A percentile compares a stretch with the other conserved stretches of the same genome.
Conservation (phyloP, 2,113 vertebrate genomes). For the Numenius arquata region DNA sequence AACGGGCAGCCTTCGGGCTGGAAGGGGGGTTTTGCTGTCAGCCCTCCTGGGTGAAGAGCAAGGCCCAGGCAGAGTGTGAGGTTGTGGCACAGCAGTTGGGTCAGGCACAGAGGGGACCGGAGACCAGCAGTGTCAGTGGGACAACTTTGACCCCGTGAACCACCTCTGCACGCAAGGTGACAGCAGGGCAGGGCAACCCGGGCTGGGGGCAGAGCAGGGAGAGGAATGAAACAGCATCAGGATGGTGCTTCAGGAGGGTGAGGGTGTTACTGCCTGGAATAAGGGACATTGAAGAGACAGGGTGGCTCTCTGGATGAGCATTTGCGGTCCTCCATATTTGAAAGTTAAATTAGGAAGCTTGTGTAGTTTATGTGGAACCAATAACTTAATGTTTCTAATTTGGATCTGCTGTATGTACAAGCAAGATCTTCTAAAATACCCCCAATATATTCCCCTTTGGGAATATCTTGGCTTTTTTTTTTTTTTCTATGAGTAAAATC, state of each 20-base stretch:
- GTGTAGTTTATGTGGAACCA: not conserved
- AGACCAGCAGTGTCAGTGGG: fast-evolving
- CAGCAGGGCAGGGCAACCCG: not conserved
- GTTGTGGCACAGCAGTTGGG: not conserved
- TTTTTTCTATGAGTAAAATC: not conserved
- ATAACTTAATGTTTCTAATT: not conserved
- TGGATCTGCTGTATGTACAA: not conserved
- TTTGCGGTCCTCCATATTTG: not conserved
- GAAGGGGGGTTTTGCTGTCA: not conserved
- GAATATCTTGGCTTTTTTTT: not conserved
- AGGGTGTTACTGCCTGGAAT: not conserved
- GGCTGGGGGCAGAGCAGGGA: not conserved
- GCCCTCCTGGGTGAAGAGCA: not conserved
- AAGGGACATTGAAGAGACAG: not conserved
- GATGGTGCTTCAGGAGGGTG: not conserved
- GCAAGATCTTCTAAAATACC: not conserved
- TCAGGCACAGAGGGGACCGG: not conserved
- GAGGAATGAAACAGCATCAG: not conserved
- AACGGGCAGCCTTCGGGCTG: not conserved
- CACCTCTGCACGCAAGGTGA: not conserved
- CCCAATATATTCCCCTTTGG: not conserved
- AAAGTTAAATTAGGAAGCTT: not conserved
- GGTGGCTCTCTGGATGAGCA: not conserved
- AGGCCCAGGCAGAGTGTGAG: not conserved
- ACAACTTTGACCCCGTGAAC: not conserved